Evolutionary conservation across 1,140 invertebrate genomes (phyloP).

Genomic region (Acarapis woodi): DNA sequence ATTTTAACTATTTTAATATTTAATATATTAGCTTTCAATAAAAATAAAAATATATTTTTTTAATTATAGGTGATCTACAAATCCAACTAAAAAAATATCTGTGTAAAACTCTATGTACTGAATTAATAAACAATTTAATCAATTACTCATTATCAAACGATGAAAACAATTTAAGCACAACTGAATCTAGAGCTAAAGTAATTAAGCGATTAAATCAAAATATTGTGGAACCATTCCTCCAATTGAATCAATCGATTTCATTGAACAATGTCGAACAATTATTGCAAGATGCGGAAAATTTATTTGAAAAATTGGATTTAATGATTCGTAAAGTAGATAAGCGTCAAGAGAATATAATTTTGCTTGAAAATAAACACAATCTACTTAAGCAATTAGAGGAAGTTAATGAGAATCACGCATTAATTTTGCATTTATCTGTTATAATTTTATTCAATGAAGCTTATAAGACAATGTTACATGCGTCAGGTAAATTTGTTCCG

Average conservation of each 20-base stretch:
- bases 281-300: conserved; percentile 32
- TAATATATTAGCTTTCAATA: too few species aligned
- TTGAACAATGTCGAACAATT: conserved; percentile 49
- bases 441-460: conserved; percentile 48
- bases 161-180: conserved; percentile 20
- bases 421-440: conserved; percentile 46
- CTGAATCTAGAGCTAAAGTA: conserved; percentile 29
- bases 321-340: conserved; percentile 60
- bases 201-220: conserved; percentile 17
- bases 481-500: conserved; percentile 64
- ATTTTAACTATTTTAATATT: too few species aligned
- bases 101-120: conserved; percentile 47
- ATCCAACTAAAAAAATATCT: conserved; percentile 41
- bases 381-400: conserved; percentile 37
- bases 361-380: conserved; percentile 43
- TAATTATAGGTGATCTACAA: conserved; percentile 26
- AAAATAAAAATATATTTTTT: too few species aligned
- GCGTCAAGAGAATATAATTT: conserved; percentile 43
- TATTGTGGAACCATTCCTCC: conserved; percentile 17
- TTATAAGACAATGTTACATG: conserved; percentile 48
- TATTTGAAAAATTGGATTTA: conserved; percentile 34
- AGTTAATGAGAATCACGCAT: conserved; percentile 35
- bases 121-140: conserved; percentile 35
- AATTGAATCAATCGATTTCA: too few species aligned
- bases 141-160: conserved; percentile 3